Conservation (phyloP, 2,113 vertebrate genomes). For the Xerus inauris region DNA sequence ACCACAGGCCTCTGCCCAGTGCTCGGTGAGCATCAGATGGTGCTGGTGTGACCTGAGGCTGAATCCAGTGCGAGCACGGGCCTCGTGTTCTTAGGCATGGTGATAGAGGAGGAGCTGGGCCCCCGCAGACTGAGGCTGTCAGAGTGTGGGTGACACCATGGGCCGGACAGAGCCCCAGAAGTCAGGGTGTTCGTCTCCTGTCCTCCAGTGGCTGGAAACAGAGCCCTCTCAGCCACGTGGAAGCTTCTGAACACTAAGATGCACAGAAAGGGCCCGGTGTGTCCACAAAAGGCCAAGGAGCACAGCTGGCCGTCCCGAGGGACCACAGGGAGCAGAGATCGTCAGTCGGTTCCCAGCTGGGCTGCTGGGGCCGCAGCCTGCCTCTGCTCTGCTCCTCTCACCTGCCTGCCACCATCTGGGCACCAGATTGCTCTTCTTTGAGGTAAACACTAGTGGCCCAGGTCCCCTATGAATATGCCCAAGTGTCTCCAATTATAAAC, state of each 20-base stretch:
- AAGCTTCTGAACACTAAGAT: neutral
- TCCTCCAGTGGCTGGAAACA: neutral
- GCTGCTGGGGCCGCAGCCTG: rapidly evolving
- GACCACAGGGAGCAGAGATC: rapidly evolving
- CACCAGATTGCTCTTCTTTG: neutral
- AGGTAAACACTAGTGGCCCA: neutral
- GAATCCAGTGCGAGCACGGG: rapidly evolving
- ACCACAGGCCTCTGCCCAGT: rapidly evolving
- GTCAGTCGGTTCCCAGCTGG: rapidly evolving
- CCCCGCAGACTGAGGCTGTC: rapidly evolving
- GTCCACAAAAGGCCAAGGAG: neutral
- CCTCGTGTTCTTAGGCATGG: rapidly evolving
- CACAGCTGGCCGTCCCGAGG: rapidly evolving
- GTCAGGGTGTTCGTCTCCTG: rapidly evolving
- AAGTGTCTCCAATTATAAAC: neutral
- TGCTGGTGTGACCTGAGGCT: rapidly evolving
- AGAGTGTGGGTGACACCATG: rapidly evolving
- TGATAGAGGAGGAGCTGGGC: neutral
- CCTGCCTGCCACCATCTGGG: neutral
- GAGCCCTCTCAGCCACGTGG: rapidly evolving
- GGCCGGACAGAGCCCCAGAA: neutral
- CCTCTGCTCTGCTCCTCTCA: neutral
- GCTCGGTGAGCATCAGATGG: rapidly evolving
- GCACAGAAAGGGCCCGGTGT: rapidly evolving
- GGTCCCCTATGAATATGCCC: neutral